These are phyloP conservation scores for Chrysina gloriosa DNA, from an alignment of 2,888 invertebrate genomes.

Conservation along the genomic window DNA sequence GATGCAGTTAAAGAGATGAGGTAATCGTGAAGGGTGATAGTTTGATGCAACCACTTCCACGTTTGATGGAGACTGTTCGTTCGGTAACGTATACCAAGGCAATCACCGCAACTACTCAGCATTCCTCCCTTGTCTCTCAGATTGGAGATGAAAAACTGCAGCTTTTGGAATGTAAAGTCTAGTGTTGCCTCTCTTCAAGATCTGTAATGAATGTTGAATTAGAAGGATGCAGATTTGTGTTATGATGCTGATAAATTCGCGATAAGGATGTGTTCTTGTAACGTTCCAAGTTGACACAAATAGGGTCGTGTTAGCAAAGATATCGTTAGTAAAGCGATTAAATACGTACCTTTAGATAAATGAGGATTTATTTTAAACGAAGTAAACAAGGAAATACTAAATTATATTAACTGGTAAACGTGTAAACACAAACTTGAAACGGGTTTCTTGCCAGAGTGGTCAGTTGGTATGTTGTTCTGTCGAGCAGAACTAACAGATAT, in stretches of 20 bases:
- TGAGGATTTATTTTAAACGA: neutral
- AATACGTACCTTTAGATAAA: constrained; percentile 13
- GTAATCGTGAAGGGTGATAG: constrained; percentile 88
- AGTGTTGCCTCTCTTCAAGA: neutral
- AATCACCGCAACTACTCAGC: constrained; percentile 79
- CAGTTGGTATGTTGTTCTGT: neutral
- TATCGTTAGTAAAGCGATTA: too few species aligned
- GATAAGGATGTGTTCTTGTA: too few species aligned
- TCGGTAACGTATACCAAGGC: constrained; percentile 90
- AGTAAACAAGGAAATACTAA: neutral
- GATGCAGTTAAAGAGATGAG: constrained; percentile 83
- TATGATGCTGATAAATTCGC: too few species aligned
- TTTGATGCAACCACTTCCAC: constrained; percentile 95
- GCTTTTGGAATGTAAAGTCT: constrained; percentile 1
- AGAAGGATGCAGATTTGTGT: neutral
- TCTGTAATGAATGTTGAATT: neutral
- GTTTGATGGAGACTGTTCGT: constrained; percentile 90
- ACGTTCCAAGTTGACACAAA: too few species aligned
- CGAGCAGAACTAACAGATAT: constrained; percentile 28
- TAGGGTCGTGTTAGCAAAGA: too few species aligned
- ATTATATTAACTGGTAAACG: neutral
- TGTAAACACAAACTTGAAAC: neutral
- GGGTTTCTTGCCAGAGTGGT: neutral
- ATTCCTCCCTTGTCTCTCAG: constrained; percentile 51
- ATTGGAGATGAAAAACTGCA: constrained; percentile 36